Percentiles rank a stretch among this genome's conserved stretches.
Evolutionary conservation across 2,113 vertebrate species (phyloP).

Genomic region (Uria lomvia): DNA sequence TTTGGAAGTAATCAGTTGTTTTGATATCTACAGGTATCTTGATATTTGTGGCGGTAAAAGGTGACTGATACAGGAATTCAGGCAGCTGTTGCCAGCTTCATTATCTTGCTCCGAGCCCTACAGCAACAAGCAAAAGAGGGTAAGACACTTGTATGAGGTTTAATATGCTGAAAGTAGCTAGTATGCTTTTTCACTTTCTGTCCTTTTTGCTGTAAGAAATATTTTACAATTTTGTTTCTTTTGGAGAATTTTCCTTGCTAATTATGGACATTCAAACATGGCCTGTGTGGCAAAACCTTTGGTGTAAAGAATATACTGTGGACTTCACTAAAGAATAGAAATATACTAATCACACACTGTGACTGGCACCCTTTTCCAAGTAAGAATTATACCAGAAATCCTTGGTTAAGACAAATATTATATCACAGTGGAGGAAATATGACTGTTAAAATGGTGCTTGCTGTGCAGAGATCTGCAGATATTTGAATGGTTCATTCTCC

Average conservation of each 20-base stretch:
- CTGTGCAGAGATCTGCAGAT: neutral
- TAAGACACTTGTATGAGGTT: neutral
- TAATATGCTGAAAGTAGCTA: neutral
- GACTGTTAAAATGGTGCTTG: neutral
- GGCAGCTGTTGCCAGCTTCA: conserved; percentile 55
- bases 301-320: neutral
- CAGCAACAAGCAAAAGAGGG: conserved; percentile 56
- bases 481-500: neutral
- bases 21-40: conserved; percentile 37
- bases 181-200: neutral
- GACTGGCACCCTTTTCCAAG: neutral
- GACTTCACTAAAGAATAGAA: neutral
- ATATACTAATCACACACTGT: neutral
- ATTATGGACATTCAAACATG: neutral
- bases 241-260: neutral
- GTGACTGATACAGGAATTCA: conserved; percentile 66
- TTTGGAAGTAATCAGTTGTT: neutral
- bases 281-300: neutral
- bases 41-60: conserved; percentile 66
- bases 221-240: neutral
- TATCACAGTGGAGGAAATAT: neutral
- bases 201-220: neutral
- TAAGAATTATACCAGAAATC: neutral
- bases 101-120: conserved; percentile 69
- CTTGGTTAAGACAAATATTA: neutral